Evolutionary conservation across 1,140 invertebrate species (phyloP).

Genomic region (Agrilus planipennis): DNA sequence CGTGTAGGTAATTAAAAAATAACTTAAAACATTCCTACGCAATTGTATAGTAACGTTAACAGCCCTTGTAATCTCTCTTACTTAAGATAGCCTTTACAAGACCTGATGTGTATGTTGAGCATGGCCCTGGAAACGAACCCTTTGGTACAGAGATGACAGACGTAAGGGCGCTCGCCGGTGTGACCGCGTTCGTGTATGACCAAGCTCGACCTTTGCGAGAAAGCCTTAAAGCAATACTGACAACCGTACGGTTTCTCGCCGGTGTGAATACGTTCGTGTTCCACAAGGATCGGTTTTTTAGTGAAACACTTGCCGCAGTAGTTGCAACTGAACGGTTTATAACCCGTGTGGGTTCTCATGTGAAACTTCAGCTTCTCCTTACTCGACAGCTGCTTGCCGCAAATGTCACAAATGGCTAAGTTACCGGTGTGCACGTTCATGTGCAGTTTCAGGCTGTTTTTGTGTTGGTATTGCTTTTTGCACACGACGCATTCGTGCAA

Average conservation of each 20-base stretch:
- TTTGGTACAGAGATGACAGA: slow-evolving; percentile 37
- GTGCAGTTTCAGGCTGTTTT: slow-evolving; percentile 29
- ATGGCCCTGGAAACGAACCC: slow-evolving; percentile 45
- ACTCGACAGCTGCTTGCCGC: slow-evolving; percentile 31
- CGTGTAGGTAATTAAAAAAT: too few relatives aligned
- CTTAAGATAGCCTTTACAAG: slow-evolving; percentile 27
- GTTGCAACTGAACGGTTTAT: slow-evolving; percentile 43
- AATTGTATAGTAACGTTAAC: too few relatives aligned
- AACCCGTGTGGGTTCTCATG: slow-evolving; percentile 40
- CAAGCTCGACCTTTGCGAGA: slow-evolving; percentile 53
- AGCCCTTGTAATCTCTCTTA: too few relatives aligned
- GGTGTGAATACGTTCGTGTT: slow-evolving; percentile 37
- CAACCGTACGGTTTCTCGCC: slow-evolving; percentile 41
- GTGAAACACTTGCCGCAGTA: slow-evolving; percentile 38
- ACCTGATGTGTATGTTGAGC: slow-evolving; percentile 49
- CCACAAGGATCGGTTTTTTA: slow-evolving; percentile 31
- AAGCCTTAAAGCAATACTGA: slow-evolving; percentile 46
- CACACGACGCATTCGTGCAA: slow-evolving; percentile 30
- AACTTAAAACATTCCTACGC: too few relatives aligned
- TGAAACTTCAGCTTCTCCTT: slow-evolving; percentile 36
- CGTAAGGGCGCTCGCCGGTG: slow-evolving; percentile 34
- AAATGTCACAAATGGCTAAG: slow-evolving; percentile 31
- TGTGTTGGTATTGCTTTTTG: slow-evolving; percentile 30
- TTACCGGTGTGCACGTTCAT: slow-evolving; percentile 32
- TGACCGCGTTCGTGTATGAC: slow-evolving; percentile 40